Evolutionary conservation across 2,797 vertebrate species (phyloP).

Genomic region (Protonibea diacanthus): DNA sequence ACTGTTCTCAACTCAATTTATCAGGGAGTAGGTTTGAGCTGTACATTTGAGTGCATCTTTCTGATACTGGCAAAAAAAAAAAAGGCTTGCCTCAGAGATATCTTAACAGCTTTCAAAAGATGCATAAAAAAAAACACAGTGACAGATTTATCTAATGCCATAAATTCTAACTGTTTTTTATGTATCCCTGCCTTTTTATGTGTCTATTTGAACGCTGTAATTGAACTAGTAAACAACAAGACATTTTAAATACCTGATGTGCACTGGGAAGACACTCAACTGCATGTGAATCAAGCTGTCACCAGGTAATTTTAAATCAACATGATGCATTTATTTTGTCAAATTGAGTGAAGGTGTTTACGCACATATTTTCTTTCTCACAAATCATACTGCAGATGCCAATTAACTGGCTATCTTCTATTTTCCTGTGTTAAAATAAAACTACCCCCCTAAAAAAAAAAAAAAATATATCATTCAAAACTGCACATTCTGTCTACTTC

Average conservation of each 20-base stretch:
- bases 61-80: slow-evolving; percentile 76
- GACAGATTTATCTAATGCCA: slow-evolving; percentile 83
- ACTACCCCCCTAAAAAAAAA: neutral
- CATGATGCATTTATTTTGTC: slow-evolving; percentile 63
- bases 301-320: slow-evolving; percentile 68
- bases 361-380: neutral
- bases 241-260: slow-evolving; percentile 73
- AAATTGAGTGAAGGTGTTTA: slow-evolving; percentile 29
- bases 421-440: neutral
- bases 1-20: slow-evolving; percentile 77
- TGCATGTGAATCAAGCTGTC: slow-evolving; percentile 66
- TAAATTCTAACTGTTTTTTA: slow-evolving; percentile 81
- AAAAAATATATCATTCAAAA: neutral
- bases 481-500: neutral
- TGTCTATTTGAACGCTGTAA: slow-evolving; percentile 78
- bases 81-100: slow-evolving; percentile 72
- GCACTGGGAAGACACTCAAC: slow-evolving; percentile 33
- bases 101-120: slow-evolving; percentile 80
- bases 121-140: slow-evolving; percentile 71
- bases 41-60: slow-evolving; percentile 58
- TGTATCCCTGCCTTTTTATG: slow-evolving; percentile 81
- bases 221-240: slow-evolving; percentile 80
- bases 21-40: slow-evolving; percentile 69
- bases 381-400: neutral
- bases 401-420: neutral